Base-by-base conservation (phyloP, 2,113 vertebrate genomes). In the Neomonachus schauinslandi region DNA sequence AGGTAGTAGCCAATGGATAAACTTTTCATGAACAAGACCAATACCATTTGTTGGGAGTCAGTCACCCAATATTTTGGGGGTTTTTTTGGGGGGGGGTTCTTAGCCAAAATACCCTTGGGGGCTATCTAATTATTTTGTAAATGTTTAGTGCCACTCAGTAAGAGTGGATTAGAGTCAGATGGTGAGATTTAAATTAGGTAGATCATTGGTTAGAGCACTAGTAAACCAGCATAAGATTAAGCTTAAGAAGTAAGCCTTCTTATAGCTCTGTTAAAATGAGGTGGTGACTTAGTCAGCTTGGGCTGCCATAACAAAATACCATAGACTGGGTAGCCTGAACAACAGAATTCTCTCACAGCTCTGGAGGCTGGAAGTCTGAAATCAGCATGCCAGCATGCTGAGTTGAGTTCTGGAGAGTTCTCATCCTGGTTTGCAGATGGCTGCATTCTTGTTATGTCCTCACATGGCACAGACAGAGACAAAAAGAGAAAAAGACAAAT, bases 241-340 rank as follows among this genome's bases (percentile, higher is more conserved):
- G 10, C 13, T 89, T 80, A 57, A 93, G n/a, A 86, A 86, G 12
- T 77, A 82, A 93, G 31, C 2, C 5, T 94, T 86, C 49, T 76
- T 93, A 21, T 1, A 74, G 77, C 24, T 90, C 36, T 95, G 28
- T 82, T 89, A 95, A 90, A 96, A 95, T 77, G n/a, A 86, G 55
- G 4, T 36, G 15, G 3, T 82, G 1, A n/a, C n/a, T 46, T 80
- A 76, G 10, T 87, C 21, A 26, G 31, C 72, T 71, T 83, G 49
- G 14, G 1, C 28, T 51, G 7, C 15, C 16, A 26, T 72, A n/a
- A 89, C 31, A 92, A 92, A 92, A 67, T 67, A 28, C 39, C 46
- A 26, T 28, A 72, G 15, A 57, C 42, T 81, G n/a, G 65, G 5
- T 74, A 16, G 15, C 59, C 71, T 77, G 69, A 76, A 69, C 13